Evolutionary conservation across 2,113 vertebrate genomes (phyloP).

Genomic region (Brachyhypopomus gauderio): DNA sequence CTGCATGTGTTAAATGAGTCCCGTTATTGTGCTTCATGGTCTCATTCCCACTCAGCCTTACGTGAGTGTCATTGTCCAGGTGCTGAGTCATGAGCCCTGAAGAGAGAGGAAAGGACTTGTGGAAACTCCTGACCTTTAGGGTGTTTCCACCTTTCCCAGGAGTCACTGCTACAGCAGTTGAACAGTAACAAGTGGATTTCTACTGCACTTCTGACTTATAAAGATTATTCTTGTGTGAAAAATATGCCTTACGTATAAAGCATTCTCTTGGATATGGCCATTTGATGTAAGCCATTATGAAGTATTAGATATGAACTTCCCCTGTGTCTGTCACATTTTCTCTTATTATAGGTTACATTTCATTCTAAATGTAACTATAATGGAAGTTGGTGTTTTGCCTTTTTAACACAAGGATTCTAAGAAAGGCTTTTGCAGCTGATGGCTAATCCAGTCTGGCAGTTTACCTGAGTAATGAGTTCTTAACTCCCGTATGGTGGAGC

Average conservation of each 20-base stretch:
- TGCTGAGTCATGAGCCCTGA: slow-evolving; percentile 21
- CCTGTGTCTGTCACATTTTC: neutral
- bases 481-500: neutral
- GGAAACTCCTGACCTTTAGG: neutral
- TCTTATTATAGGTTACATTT: neutral
- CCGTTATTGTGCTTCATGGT: slow-evolving; percentile 10
- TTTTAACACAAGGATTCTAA: too few relatives aligned
- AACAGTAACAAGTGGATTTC: slow-evolving; percentile 12
- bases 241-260: neutral
- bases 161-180: neutral
- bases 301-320: neutral
- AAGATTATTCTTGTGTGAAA: neutral
- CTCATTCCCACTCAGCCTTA: slow-evolving; percentile 35
- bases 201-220: neutral
- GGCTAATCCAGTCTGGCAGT: too few relatives aligned
- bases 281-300: neutral
- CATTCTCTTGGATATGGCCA: neutral
- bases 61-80: slow-evolving; percentile 35
- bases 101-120: neutral
- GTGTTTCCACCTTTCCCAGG: too few relatives aligned
- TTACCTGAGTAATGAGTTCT: neutral
- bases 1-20: slow-evolving; percentile 13
- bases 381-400: neutral
- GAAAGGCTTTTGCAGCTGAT: neutral
- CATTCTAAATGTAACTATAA: neutral